These are phyloP conservation scores for Orientallactaga bullata DNA, from an alignment of 2,113 vertebrate genomes.

Conservation along the genomic window DNA sequence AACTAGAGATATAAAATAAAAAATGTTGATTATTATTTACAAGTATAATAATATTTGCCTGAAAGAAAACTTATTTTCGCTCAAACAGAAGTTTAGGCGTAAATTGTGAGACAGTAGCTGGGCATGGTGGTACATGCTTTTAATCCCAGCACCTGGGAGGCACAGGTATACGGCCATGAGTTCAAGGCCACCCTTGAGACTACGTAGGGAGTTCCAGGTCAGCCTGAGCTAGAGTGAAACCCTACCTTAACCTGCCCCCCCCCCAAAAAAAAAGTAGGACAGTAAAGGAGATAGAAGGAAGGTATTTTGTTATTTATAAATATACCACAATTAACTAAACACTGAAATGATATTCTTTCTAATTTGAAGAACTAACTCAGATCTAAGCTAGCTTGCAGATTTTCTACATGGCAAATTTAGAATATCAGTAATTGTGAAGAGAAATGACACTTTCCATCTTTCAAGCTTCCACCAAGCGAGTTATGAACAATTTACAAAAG, in stretches of 20 bases:
- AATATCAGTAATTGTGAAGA: neutral
- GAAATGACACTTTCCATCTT: slow-evolving; percentile 2
- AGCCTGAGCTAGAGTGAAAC: too few relatives aligned
- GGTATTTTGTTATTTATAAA: slow-evolving; percentile 49
- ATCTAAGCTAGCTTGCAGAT: neutral
- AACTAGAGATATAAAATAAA: neutral
- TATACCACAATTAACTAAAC: slow-evolving; percentile 24
- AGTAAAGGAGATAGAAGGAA: neutral
- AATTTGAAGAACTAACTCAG: slow-evolving; percentile 64
- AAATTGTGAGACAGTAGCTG: too few relatives aligned
- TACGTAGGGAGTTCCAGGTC: too few relatives aligned
- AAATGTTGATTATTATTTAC: neutral
- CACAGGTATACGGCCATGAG: too few relatives aligned
- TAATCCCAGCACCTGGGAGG: too few relatives aligned
- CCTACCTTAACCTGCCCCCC: too few relatives aligned
- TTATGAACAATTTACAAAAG: slow-evolving; percentile 53
- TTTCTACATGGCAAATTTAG: slow-evolving; percentile 40
- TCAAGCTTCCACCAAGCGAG: slow-evolving; percentile 23
- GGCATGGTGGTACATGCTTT: too few relatives aligned
- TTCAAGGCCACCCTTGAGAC: too few relatives aligned
- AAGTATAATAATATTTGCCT: neutral
- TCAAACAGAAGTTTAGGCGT: neutral
- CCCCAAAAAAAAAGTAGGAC: slow-evolving; percentile 4
- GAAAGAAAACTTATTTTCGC: slow-evolving; percentile 25
- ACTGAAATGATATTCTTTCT: slow-evolving; percentile 27